Evolutionary conservation across 2,797 vertebrate species (phyloP).

Genomic region (Falco peregrinus): DNA sequence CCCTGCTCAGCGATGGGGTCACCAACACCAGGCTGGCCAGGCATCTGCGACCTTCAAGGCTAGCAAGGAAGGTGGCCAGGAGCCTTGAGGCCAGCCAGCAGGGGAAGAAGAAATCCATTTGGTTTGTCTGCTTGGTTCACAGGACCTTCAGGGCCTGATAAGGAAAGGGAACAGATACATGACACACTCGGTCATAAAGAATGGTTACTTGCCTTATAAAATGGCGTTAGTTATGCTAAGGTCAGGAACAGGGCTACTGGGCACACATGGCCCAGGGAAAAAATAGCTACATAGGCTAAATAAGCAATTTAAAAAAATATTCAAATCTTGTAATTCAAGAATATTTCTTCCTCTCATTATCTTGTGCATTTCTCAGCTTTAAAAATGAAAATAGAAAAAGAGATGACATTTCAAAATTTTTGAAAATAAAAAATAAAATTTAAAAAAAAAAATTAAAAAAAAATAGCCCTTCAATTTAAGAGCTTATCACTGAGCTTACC

Average conservation of each 20-base stretch:
- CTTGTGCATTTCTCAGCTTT: not conserved
- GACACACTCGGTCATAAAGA: rapidly evolving
- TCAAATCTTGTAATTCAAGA: not conserved
- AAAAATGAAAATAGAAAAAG: not conserved
- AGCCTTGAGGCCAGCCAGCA: not conserved
- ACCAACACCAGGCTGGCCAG: not conserved
- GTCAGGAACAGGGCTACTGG: not conserved
- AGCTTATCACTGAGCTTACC: not conserved
- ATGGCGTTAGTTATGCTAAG: rapidly evolving
- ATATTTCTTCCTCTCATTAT: not conserved
- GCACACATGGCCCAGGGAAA: not conserved
- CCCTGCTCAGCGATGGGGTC: not conserved
- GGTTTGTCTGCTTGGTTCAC: not conserved
- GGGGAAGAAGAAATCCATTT: not conserved
- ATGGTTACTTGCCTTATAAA: not conserved
- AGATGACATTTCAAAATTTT: not conserved
- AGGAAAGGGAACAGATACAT: not conserved
- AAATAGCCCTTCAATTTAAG: not conserved
- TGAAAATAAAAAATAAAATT: not conserved
- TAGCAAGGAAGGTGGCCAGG: not conserved
- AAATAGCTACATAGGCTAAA: not conserved
- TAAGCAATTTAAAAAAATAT: not conserved
- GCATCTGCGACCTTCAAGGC: not conserved
- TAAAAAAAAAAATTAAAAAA: not conserved
- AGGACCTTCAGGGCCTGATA: not conserved